Base-by-base conservation (phyloP, 2,113 vertebrate species). In the Chitala chitala region DNA sequence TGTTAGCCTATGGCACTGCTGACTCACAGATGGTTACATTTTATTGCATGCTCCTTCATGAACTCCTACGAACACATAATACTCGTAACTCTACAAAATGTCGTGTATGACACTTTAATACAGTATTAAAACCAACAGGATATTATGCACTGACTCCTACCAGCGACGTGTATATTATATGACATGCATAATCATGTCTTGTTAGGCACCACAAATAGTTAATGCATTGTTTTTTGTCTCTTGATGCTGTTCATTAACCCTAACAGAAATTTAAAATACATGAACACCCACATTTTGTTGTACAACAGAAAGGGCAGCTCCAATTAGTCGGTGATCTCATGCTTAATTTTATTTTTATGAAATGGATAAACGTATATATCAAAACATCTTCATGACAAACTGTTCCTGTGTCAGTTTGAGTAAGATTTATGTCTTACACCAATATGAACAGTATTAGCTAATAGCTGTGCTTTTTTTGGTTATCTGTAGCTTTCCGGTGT, bases 81-180 rank as follows among this genome's bases (percentile, higher is more conserved):
- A n/a, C 10, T 68, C 64, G 15, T 66, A 66, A 48, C 42, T 66
- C 64, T 42, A 20, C 13, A 42, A 68, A 24, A 68, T 26, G n/a
- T 38, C 8, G 33, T 63, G 59, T 36, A 63, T 63, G 33, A 66
- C 20, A 66, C 42, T 44, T 68, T 48, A 26, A 6, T 46, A 12
- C 15, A 42, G 24, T 46, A 31, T 46, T 66, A 66, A 26, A 26
- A 26, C 40, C 42, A 31, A 29, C 20, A 22, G 42, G 10, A 68
- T 68, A 48, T 46, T 46, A 10, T 46, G 29, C 46, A 46, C 42
- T 5, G 13, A 48, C 24, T 68, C 40, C 64, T 17, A 12, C 24
- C 8, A 13, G 4, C 42, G 26, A 46, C 15, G 64, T 38, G n/a
- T 26, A 26, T 24, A 44, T 68, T 15, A 48, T 26, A 26, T n/a